Evolutionary conservation across 2,888 invertebrate genomes (phyloP).

Genomic region (Pinctada fucata): DNA sequence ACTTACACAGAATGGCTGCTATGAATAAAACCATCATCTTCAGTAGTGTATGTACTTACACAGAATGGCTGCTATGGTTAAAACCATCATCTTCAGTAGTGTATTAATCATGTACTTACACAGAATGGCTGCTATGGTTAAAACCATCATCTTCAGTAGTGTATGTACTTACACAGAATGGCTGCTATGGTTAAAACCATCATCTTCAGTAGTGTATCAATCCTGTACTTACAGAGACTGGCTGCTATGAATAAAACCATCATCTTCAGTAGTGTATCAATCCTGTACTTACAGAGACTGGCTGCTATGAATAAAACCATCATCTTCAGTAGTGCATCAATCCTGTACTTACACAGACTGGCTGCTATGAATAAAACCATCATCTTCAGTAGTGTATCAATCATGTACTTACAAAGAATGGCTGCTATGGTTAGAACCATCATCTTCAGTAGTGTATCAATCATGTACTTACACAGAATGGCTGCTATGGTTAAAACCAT

Average conservation of each 20-base stretch:
- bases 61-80: constrained; percentile 92
- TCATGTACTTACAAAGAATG: constrained; percentile 88
- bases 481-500: constrained; percentile 93
- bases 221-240: no score
- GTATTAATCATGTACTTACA: constrained; percentile 86
- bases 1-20: constrained; percentile 95
- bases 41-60: constrained; percentile 89
- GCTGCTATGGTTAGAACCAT: constrained; percentile 93
- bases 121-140: constrained; percentile 92
- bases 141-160: constrained; percentile 88
- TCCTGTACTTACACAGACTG: constrained; percentile 91
- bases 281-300: constrained; percentile 88
- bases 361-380: constrained; percentile 93
- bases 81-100: constrained; percentile 88
- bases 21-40: constrained; percentile 92
- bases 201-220: constrained; percentile 88
- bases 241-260: no score
- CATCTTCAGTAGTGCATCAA: constrained; percentile 88
- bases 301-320: constrained; percentile 93
- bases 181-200: constrained; percentile 93
- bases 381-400: constrained; percentile 86
- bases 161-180: constrained; percentile 91
- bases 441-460: constrained; percentile 86
- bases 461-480: constrained; percentile 89
- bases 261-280: no score